A percentile compares a stretch with the other conserved stretches of the same genome.
Conservation (phyloP, 2,888 invertebrate species). For the Platerodrilus igneus region DNA sequence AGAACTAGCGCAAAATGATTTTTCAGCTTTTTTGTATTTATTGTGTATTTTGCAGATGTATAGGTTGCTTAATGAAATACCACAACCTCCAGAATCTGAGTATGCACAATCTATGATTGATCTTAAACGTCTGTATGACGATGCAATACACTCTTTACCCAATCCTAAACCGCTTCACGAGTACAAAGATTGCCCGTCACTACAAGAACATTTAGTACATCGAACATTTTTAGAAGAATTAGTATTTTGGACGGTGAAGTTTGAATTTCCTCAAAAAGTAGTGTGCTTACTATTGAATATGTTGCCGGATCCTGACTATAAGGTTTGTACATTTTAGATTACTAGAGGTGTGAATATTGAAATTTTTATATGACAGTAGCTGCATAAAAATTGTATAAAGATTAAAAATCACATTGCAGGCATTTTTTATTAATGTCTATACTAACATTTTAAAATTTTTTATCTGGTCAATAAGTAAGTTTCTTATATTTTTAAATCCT, state of each 20-base stretch:
- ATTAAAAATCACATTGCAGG: too few relatives aligned
- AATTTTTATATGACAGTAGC: too few relatives aligned
- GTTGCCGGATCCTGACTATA: slow-evolving; percentile 92
- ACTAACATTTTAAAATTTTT: too few relatives aligned
- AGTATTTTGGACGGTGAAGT: slow-evolving; percentile 96
- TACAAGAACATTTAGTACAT: slow-evolving; percentile 75
- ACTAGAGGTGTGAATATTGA: too few relatives aligned
- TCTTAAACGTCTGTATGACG: slow-evolving; percentile 71
- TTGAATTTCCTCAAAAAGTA: slow-evolving; percentile 95
- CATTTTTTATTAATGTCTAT: too few relatives aligned
- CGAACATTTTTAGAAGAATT: slow-evolving; percentile 88
- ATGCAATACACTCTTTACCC: slow-evolving; percentile 75
- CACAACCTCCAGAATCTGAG: slow-evolving; percentile 60
- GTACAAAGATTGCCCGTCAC: slow-evolving; percentile 74
- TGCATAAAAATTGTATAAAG: too few relatives aligned
- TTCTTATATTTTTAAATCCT: too few relatives aligned
- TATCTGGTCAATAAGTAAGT: too few relatives aligned
- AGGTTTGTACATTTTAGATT: too few relatives aligned
- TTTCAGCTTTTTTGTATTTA: slow-evolving; percentile 4
- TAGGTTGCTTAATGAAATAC: slow-evolving; percentile 62
- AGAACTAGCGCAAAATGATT: slow-evolving; percentile 15
- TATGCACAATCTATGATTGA: slow-evolving; percentile 69
- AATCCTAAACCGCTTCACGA: slow-evolving; percentile 65
- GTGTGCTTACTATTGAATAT: slow-evolving; percentile 92
- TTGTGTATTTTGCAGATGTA: slow-evolving; percentile 57